These are phyloP conservation scores for Apeltes quadracus DNA, from an alignment of 2,113 vertebrate species.

Conservation along the genomic window DNA sequence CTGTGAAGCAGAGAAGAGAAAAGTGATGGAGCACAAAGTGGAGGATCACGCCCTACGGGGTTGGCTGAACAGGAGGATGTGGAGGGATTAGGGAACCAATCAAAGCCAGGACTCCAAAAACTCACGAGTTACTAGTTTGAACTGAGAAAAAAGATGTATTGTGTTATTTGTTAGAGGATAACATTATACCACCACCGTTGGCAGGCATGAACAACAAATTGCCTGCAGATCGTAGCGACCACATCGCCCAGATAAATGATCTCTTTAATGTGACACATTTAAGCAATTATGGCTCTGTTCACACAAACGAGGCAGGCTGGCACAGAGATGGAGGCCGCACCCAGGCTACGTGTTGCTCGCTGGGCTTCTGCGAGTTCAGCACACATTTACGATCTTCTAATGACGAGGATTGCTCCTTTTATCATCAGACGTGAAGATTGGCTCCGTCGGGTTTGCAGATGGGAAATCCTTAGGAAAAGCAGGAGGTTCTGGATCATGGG, in stretches of 20 bases:
- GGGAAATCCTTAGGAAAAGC: neutral
- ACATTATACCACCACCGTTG: neutral
- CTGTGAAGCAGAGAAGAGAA: slow-evolving; percentile 66
- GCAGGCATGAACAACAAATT: slow-evolving; percentile 11
- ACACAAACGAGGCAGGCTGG: slow-evolving; percentile 39
- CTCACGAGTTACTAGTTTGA: neutral
- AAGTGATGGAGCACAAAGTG: slow-evolving; percentile 62
- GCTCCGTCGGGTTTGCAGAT: slow-evolving; percentile 35
- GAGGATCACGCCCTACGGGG: slow-evolving; percentile 44
- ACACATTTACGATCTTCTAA: slow-evolving; percentile 59
- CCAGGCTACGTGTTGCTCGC: slow-evolving; percentile 43
- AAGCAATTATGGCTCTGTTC: slow-evolving; percentile 56
- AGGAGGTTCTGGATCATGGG: neutral
- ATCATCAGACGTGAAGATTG: slow-evolving; percentile 35
- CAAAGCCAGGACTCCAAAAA: slow-evolving; percentile 19
- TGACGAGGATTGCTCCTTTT: slow-evolving; percentile 31
- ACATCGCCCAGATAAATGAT: slow-evolving; percentile 17
- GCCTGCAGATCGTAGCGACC: slow-evolving; percentile 12
- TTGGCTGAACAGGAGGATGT: slow-evolving; percentile 48
- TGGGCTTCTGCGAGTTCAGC: slow-evolving; percentile 55
- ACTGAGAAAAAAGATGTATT: neutral
- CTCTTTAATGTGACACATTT: slow-evolving; percentile 54
- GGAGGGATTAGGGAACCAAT: slow-evolving; percentile 39
- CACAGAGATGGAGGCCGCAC: slow-evolving; percentile 38
- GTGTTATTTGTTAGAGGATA: slow-evolving; percentile 1